phyloP scores from a whole-genome alignment of 2,113 vertebrate genomes.

The Pao palembangensis region DNA sequence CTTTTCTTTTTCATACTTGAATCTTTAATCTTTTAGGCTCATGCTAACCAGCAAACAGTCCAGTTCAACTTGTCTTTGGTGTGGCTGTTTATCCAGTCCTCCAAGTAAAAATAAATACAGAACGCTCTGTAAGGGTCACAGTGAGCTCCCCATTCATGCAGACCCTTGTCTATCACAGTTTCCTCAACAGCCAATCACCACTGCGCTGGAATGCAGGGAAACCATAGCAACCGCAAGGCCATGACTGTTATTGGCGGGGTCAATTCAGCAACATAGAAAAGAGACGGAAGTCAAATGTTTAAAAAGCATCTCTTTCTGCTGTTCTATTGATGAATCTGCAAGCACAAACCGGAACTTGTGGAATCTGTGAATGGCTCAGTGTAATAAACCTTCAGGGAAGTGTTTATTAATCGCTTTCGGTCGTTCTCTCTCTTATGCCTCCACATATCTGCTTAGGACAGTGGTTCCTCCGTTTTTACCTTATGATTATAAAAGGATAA shows the following conservation, averaged over 20 bases:
- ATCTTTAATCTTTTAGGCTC: constrained; percentile 9
- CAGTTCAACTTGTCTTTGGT: constrained; percentile 44
- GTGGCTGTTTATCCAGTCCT: constrained; percentile 51
- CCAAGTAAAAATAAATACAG: constrained; percentile 65
- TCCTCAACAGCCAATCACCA: constrained; percentile 62
- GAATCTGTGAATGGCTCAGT: no score
- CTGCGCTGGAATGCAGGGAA: constrained; percentile 49
- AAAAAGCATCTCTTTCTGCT: constrained; percentile 3
- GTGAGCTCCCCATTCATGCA: constrained; percentile 58
- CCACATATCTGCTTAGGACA: no score
- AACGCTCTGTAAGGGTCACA: constrained; percentile 62
- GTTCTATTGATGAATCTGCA: no score
- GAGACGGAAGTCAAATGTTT: constrained; percentile 60
- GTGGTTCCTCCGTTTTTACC: no score
- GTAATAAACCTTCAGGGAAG: no score
- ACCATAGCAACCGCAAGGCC: constrained; percentile 68
- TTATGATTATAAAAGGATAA: no score
- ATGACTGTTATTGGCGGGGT: constrained; percentile 62
- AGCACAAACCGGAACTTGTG: no score
- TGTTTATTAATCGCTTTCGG: no score
- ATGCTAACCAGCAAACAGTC: constrained; percentile 40
- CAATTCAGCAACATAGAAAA: constrained; percentile 46
- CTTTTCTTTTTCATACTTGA: background rate
- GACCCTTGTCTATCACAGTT: constrained; percentile 39
- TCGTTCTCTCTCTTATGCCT: no score